Evolutionary conservation across 2,888 invertebrate genomes (phyloP), one percentile per base, ranked within the genome.

Genomic region (Perithous albicinctus): DNA sequence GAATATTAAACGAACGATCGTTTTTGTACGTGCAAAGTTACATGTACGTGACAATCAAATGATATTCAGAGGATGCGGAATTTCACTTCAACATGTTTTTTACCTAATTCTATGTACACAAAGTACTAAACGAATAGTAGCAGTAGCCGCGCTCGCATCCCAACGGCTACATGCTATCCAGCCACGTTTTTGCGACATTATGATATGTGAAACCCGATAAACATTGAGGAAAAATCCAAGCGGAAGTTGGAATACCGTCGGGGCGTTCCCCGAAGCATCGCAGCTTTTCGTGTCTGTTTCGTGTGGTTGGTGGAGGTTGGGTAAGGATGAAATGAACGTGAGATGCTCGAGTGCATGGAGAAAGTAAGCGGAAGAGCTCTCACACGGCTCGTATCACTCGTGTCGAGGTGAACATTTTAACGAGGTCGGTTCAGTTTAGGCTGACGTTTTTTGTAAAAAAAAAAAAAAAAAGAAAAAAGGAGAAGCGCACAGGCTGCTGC

Each of bases 191-290:
- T 82, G 83, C 84, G 84, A 86, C 85, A 85, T 85, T 85, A 87
- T 84, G 82, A 83, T 82, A 84, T 80, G 81, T 81, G 84, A 86
- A 84, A 85, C 85, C 78, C 85, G 84, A 86, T 87, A 85, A 85
- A 85, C 84, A 84, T 82, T 83, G 74, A 8, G 56, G 69, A 73
- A 80, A 81, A 82, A 78, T 75, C 46, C 69, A 38, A 43, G 41
- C 56, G 73, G 51, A 82, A 81, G 64, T 75, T 54, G 64, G 63
- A 66, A 69, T 64, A 81, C 75, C 80, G 72, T 61, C 78, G 54
- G 78, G 75, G 80, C 67, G 74, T 80, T 41, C 46, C 69, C 70
- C 46, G 69, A 64, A 69, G 75, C 61, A 74, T 46, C 74, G 48
- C 56, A 51, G 61, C 67, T 67, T 74, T 79, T 74, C 67, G 51